Evolutionary conservation across 1,140 invertebrate genomes (phyloP).

Genomic region (Trialeurodes vaporariorum): DNA sequence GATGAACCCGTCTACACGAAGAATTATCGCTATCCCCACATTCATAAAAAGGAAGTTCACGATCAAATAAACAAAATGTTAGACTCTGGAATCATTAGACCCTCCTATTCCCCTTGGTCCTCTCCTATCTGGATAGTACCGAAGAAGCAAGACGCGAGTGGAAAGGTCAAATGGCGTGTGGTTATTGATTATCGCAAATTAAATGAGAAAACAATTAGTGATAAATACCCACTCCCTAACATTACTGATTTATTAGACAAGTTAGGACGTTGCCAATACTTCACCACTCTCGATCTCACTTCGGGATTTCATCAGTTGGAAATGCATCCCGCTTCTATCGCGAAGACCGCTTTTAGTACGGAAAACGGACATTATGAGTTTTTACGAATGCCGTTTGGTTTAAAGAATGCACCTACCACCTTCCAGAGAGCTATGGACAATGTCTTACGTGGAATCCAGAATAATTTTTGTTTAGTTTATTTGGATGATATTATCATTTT

Average conservation of each 20-base stretch:
- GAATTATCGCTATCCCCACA: slow-evolving; percentile 30
- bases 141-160: slow-evolving; percentile 9
- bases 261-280: slow-evolving; percentile 32
- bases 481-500: slow-evolving; percentile 33
- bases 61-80: slow-evolving; percentile 26
- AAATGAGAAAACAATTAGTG: slow-evolving; percentile 29
- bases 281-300: slow-evolving; percentile 37
- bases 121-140: slow-evolving; percentile 17
- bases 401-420: slow-evolving; percentile 32
- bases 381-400: slow-evolving; percentile 31
- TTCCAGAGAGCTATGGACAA: slow-evolving; percentile 40
- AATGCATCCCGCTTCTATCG: slow-evolving; percentile 25
- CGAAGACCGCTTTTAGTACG: slow-evolving; percentile 34
- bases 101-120: slow-evolving; percentile 16
- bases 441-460: slow-evolving; percentile 30
- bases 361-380: slow-evolving; percentile 31
- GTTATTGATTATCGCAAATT: slow-evolving; percentile 31
- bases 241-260: slow-evolving; percentile 28
- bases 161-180: slow-evolving; percentile 29
- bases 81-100: slow-evolving; percentile 10
- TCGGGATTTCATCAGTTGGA: slow-evolving; percentile 38
- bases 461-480: slow-evolving; percentile 28
- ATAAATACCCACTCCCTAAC: slow-evolving; percentile 34
- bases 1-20: slow-evolving; percentile 23
- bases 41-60: slow-evolving; percentile 29